A percentile compares a stretch with the other conserved stretches of the same genome.
Evolutionary conservation across 2,888 invertebrate species (phyloP).

Genomic region (Nysson spinosus): DNA sequence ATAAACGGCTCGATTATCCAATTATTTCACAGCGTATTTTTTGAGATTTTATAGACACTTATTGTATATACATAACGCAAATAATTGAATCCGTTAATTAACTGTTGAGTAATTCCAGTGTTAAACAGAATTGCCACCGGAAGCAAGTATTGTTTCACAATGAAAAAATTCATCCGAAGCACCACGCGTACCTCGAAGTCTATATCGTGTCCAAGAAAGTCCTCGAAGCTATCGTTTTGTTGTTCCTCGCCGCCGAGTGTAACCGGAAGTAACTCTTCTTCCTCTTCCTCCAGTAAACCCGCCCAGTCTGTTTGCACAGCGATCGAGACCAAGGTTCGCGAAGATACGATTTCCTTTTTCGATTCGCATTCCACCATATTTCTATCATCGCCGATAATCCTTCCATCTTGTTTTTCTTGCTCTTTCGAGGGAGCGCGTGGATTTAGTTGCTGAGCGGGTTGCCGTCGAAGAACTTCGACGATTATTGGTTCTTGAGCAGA

Average conservation of each 20-base stretch:
- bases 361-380: constrained; percentile 9
- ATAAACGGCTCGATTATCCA: too few species aligned
- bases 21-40: too few species aligned
- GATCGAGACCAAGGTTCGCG: constrained; percentile 77
- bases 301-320: constrained; percentile 80
- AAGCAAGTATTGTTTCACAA: too few species aligned
- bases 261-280: constrained; percentile 64
- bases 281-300: constrained; percentile 72
- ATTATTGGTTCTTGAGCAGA: constrained; percentile 81
- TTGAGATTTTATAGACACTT: too few species aligned
- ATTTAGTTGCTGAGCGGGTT: constrained; percentile 55
- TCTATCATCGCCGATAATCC: constrained; percentile 14
- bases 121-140: too few species aligned
- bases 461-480: constrained; percentile 80
- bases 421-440: not conserved
- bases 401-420: constrained; percentile 16
- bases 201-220: constrained; percentile 80
- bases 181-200: constrained; percentile 80
- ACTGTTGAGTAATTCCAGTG: too few species aligned
- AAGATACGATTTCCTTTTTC: too few species aligned
- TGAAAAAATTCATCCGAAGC: not conserved
- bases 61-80: too few species aligned
- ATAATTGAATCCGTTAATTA: too few species aligned
- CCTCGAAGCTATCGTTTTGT: constrained; percentile 78
- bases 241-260: constrained; percentile 67